Percentiles rank a stretch among this genome's conserved stretches.
Evolutionary conservation across 2,888 invertebrate species (phyloP).

Genomic region (Drosophila trichaetosa): DNA sequence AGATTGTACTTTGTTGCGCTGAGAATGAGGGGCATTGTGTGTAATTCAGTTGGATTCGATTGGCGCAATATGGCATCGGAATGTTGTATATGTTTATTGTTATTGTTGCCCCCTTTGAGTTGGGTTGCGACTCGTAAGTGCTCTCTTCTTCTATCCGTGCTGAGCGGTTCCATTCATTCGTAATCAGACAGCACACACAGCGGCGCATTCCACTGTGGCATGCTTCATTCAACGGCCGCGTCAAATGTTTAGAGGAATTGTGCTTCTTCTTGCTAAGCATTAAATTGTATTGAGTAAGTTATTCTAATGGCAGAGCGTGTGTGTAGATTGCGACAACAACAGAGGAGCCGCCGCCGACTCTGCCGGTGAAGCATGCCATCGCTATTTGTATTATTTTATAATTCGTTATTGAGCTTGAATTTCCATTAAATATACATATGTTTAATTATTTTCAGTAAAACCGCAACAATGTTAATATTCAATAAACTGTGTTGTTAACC

Average conservation of each 20-base stretch:
- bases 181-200: neutral
- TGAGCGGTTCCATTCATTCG: constrained; percentile 12
- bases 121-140: constrained; percentile 2
- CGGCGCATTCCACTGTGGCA: constrained; percentile 13
- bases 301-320: neutral
- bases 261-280: neutral
- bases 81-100: constrained; percentile 8
- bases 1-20: neutral
- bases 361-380: neutral
- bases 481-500: neutral
- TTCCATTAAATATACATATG: neutral
- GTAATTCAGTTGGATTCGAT: neutral
- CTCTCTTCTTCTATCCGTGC: neutral
- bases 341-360: neutral
- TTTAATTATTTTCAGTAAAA: neutral
- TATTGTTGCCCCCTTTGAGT: constrained; percentile 6
- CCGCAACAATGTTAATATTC: neutral
- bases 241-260: constrained; percentile 1
- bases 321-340: constrained; percentile 3
- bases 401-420: neutral
- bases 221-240: constrained; percentile 2
- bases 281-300: neutral
- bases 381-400: neutral
- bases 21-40: neutral
- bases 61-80: constrained; percentile 17